A percentile compares a stretch with the other conserved stretches of the same genome.
Conservation (phyloP, 1,140 invertebrate genomes). For the Leptoteleia sp. region DNA sequence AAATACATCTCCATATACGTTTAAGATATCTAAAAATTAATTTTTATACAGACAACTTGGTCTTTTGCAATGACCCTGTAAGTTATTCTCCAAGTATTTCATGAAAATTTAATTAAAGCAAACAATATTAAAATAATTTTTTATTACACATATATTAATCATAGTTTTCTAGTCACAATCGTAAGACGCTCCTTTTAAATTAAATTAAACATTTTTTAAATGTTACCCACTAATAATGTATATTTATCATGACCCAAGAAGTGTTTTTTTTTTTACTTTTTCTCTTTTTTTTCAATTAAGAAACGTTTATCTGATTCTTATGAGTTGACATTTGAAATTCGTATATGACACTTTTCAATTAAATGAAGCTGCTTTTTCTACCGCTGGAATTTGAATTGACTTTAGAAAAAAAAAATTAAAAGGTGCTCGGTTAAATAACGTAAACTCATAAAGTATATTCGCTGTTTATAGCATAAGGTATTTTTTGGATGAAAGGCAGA, state of each 20-base stretch:
- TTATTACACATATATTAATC: too few relatives aligned
- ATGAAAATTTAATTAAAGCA: too few relatives aligned
- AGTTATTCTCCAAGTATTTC: too few relatives aligned
- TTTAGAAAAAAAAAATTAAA: constrained; percentile 10
- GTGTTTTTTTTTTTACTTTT: neutral
- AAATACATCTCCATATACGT: too few relatives aligned
- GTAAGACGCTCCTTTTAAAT: too few relatives aligned
- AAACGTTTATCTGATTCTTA: neutral
- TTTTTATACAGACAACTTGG: too few relatives aligned
- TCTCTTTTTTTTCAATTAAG: constrained; percentile 6
- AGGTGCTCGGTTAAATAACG: constrained; percentile 38
- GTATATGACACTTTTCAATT: constrained; percentile 29
- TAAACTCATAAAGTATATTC: constrained; percentile 34
- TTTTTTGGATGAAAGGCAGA: constrained; percentile 53
- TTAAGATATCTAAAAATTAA: too few relatives aligned
- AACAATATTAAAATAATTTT: too few relatives aligned
- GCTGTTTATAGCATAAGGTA: constrained; percentile 45
- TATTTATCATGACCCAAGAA: neutral
- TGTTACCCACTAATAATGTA: too few relatives aligned
- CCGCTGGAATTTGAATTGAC: constrained; percentile 3
- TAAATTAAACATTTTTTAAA: too few relatives aligned
- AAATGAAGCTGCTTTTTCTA: constrained; percentile 10
- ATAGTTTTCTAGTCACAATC: too few relatives aligned
- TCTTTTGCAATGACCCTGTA: too few relatives aligned
- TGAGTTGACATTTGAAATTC: constrained; percentile 26